phyloP scores from a whole-genome alignment of 2,888 invertebrate species.

The Dicyrtoma fusca region DNA sequence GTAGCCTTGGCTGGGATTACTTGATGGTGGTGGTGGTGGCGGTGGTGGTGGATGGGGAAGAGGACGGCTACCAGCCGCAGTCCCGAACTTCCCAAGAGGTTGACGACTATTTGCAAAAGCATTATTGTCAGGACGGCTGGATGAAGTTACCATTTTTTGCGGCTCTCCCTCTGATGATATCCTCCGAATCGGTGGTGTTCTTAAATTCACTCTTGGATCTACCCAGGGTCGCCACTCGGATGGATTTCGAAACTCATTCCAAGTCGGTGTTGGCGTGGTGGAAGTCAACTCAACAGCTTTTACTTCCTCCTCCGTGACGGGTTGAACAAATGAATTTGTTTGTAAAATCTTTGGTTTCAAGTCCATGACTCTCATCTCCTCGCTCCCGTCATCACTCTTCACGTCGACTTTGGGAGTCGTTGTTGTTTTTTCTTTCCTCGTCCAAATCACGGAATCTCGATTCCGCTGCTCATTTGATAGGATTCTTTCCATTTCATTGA shows the following conservation, averaged over 20 bases:
- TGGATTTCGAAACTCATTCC: slow-evolving; percentile 25
- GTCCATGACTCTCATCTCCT: not conserved
- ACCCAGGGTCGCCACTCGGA: not conserved
- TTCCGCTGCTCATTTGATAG: slow-evolving; percentile 20
- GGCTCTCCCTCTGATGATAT: slow-evolving; percentile 32
- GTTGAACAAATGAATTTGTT: slow-evolving; percentile 10
- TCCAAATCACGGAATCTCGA: slow-evolving; percentile 2
- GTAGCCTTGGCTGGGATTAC: not conserved
- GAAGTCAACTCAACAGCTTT: not conserved
- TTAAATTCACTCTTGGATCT: slow-evolving; percentile 29
- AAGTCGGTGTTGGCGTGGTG: slow-evolving; percentile 7
- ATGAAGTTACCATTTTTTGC: slow-evolving; percentile 12
- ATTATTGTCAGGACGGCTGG: not conserved
- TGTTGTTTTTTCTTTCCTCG: slow-evolving; percentile 13
- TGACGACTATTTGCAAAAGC: not conserved
- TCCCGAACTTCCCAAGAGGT: not conserved
- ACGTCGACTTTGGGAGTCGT: not conserved
- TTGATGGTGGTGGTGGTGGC: not conserved
- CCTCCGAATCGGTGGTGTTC: slow-evolving; percentile 20
- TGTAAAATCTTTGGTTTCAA: slow-evolving; percentile 9
- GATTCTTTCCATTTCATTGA: slow-evolving; percentile 24
- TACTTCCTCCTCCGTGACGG: slow-evolving; percentile 2
- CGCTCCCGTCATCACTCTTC: not conserved
- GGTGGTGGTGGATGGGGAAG: not conserved
- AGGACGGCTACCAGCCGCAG: not conserved